Base-by-base conservation (phyloP, 2,797 vertebrate genomes). In the Threskiornis aethiopicus region DNA sequence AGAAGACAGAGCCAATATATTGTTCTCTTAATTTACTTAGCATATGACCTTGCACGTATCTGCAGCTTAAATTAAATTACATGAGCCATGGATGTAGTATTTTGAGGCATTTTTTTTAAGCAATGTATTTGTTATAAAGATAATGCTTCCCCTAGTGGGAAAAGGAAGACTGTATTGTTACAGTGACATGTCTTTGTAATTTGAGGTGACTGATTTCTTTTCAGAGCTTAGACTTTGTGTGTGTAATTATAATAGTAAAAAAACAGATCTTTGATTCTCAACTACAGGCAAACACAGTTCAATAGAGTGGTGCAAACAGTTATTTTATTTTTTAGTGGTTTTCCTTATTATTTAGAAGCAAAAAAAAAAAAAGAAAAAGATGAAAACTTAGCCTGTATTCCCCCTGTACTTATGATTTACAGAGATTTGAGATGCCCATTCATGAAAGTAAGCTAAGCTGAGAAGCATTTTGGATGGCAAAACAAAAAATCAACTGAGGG, bases 131-230 rank as follows among this genome's bases (percentile, higher is more conserved):
- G 17, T 90, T 72, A 72, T 8, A 65, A 93, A 88, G 92, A 58
- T 93, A 94, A 92, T 93, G 71, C 92, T 91, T 96, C 77, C 78
- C 77, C 65, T 91, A 92, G 76, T 90, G 87, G 84, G 89, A 93
- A 92, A 76, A 93, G 61, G 89, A 93, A 84, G 51, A 59, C 73
- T 3, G 1, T 28, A 47, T 89, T 92, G 49, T 92, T 94, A 81
- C 46, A 65, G 81, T 67, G 39, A 72, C 28, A 37, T 62, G 26
- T 72, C 89, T 96, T 84, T 81, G 90, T 89, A 91, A 92, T 92
- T 88, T 91, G 78, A 89, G 93, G 79, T 92, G 46, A 64, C 26
- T 71, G 37, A 46, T 58, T 94, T 93, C 44, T 72, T 85, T 95
- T 87, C 51, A 88, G 58, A 76, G 16, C 39, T 81, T 76, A 84